A percentile compares a stretch with the other conserved stretches of the same genome.
These are phyloP conservation scores for Myrmophylax atrothorax DNA, from an alignment of 2,113 vertebrate species.

Conservation along the genomic window DNA sequence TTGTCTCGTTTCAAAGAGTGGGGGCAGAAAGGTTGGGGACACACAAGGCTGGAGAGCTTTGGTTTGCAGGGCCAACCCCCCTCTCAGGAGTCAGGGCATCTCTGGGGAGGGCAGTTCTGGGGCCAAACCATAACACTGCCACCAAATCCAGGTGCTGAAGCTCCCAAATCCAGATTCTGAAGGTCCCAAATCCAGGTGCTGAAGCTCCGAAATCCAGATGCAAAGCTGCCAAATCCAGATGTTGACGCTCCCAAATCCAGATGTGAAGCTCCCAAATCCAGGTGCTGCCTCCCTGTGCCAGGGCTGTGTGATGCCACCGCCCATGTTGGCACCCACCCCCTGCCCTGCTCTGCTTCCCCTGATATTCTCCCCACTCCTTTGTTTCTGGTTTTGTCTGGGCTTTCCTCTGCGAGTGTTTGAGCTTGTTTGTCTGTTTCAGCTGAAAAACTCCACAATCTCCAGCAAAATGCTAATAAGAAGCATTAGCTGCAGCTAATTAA, in stretches of 20 bases:
- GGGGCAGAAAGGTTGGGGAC: neutral
- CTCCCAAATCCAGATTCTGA: neutral
- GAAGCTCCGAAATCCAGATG: too few species aligned
- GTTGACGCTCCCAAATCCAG: neutral
- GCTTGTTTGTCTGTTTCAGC: slow-evolving; percentile 42
- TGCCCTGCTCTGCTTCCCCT: neutral
- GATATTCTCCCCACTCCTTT: neutral
- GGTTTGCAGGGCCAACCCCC: neutral
- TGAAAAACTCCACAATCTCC: slow-evolving; percentile 29
- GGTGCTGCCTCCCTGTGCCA: rapidly evolving
- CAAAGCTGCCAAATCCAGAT: too few species aligned
- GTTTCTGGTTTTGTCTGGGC: neutral
- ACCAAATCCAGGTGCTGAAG: neutral
- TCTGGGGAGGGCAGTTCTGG: too few species aligned
- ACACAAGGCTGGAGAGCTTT: neutral
- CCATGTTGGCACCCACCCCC: neutral
- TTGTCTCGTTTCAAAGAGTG: neutral
- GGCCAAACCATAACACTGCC: too few species aligned
- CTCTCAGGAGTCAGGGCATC: neutral
- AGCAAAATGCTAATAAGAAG: slow-evolving; percentile 55
- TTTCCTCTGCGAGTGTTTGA: neutral
- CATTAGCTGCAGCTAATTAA: slow-evolving; percentile 61
- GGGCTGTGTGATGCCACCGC: rapidly evolving
- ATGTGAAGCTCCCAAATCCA: too few species aligned
- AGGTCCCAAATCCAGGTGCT: rapidly evolving